Percentiles rank a stretch among this genome's conserved stretches.
Evolutionary conservation across 2,113 vertebrate species (phyloP).

Genomic region (Sebastes fasciatus): DNA sequence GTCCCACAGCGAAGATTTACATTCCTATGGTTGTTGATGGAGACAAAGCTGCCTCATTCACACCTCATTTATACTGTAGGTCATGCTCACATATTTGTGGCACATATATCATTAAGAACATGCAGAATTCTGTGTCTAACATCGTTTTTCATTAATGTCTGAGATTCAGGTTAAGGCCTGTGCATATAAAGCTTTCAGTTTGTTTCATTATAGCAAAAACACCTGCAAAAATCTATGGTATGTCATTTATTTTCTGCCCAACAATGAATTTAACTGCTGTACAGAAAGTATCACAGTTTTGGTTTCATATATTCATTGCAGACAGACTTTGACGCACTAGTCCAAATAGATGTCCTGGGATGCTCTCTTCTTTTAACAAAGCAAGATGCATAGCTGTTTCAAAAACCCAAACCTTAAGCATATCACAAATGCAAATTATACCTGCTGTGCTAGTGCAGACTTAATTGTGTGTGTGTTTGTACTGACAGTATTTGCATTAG

Average conservation of each 20-base stretch:
- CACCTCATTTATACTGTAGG: background rate
- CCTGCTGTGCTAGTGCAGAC: background rate
- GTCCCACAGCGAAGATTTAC: conserved; percentile 53
- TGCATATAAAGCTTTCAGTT: background rate
- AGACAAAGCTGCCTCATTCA: conserved; percentile 48
- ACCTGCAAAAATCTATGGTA: background rate
- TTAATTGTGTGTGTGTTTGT: conserved; percentile 1
- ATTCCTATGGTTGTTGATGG: conserved; percentile 63
- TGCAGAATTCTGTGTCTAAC: background rate
- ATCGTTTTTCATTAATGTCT: background rate
- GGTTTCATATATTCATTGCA: background rate
- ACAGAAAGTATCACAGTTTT: background rate
- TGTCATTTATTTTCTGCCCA: background rate
- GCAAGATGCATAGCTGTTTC: background rate
- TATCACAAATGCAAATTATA: background rate
- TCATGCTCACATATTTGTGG: background rate
- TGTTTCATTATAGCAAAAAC: background rate
- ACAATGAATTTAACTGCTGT: background rate
- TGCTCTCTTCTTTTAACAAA: background rate
- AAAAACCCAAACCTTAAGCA: background rate
- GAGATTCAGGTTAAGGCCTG: background rate
- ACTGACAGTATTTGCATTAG: conserved; percentile 26
- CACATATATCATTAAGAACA: background rate
- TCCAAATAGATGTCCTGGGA: background rate
- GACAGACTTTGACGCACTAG: background rate